Evolutionary conservation across 2,797 vertebrate genomes (phyloP).

Genomic region (Notamacropus eugenii): DNA sequence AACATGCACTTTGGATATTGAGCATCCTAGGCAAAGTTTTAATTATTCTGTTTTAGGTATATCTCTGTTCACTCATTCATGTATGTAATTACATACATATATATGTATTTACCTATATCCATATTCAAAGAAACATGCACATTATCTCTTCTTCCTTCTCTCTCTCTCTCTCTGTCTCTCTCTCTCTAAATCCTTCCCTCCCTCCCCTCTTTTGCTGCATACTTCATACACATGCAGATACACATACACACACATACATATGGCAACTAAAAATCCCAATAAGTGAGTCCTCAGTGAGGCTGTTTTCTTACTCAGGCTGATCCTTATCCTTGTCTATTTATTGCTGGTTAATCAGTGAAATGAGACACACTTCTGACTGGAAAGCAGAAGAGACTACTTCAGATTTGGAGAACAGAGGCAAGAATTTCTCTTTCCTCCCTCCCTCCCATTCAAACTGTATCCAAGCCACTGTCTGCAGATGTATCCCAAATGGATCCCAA

Average conservation of each 20-base stretch:
- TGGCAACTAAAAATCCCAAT: background rate
- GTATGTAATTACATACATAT: background rate
- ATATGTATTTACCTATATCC: background rate
- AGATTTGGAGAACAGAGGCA: background rate
- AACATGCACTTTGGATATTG: background rate
- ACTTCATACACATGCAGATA: background rate
- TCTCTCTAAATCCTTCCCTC: background rate
- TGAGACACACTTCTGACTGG: background rate
- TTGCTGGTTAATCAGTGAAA: background rate
- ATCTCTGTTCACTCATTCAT: background rate
- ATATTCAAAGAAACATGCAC: background rate
- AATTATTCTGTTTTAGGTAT: background rate
- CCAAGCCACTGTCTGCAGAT: slow-evolving; percentile 51
- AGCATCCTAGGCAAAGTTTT: background rate
- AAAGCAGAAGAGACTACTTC: background rate
- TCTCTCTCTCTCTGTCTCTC: background rate
- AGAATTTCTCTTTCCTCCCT: slow-evolving; percentile 16
- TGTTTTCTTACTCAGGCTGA: background rate
- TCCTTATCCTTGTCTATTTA: background rate
- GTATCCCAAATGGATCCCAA: slow-evolving; percentile 5
- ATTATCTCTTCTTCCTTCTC: background rate
- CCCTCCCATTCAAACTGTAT: background rate
- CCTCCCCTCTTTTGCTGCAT: background rate
- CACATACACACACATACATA: background rate
- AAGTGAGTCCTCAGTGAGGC: background rate